Conservation (phyloP, 2,113 vertebrate species). For the Cettia cetti region DNA sequence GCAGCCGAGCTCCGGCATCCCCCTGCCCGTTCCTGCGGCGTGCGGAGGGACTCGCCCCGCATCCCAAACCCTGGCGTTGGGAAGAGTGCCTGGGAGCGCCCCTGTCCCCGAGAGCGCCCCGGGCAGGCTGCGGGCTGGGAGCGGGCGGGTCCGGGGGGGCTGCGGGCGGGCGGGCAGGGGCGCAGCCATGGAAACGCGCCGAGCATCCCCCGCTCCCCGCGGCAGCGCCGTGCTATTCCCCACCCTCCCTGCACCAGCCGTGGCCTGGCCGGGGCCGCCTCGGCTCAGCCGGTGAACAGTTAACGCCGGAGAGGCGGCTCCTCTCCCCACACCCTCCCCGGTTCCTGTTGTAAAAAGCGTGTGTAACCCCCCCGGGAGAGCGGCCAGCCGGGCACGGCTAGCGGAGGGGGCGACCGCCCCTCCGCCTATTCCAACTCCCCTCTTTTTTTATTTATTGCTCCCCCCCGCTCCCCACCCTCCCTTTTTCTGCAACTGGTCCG, state of each 20-base stretch:
- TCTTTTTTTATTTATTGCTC: background rate
- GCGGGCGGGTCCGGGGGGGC: background rate
- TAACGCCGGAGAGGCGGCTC: background rate
- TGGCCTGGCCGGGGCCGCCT: background rate
- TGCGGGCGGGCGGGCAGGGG: background rate
- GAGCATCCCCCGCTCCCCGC: constrained; percentile 49
- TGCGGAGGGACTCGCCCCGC: accelerated
- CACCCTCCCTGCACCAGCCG: background rate
- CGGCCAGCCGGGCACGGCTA: background rate
- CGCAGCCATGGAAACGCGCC: constrained; percentile 58
- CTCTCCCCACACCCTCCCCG: background rate
- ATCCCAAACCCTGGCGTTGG: background rate
- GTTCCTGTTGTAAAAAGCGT: constrained; percentile 7
- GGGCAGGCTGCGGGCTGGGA: background rate
- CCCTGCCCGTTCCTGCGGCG: too few relatives aligned
- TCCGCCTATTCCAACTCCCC: background rate
- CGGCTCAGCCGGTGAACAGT: background rate
- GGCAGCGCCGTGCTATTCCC: background rate
- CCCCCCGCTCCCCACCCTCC: too few relatives aligned
- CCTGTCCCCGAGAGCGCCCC: too few relatives aligned
- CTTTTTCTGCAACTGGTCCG: background rate
- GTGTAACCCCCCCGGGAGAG: background rate
- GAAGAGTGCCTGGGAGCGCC: background rate
- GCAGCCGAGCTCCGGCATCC: background rate
- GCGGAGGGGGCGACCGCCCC: background rate